Base-by-base conservation (phyloP, 2,113 vertebrate genomes). In the Tetrax tetrax region DNA sequence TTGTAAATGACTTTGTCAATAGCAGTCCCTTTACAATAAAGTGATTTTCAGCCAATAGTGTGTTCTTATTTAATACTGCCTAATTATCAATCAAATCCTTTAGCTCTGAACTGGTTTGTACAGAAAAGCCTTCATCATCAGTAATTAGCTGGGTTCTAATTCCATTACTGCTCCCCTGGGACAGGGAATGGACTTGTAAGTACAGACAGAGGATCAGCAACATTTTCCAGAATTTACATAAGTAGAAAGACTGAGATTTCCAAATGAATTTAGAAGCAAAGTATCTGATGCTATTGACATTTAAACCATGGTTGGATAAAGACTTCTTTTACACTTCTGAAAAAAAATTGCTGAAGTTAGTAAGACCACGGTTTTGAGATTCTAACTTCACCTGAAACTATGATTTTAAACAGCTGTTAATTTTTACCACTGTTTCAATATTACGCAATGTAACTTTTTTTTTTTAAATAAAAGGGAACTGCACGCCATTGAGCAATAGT, bases 361-460 rank as follows among this genome's bases (percentile, higher is more conserved):
- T 59, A 60, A 31, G 27, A 43, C 23, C 27, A 27, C 2, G 0
- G 7, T 87, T 70, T 51, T 59, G 21, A 64, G 64, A 71, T 43
- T 90, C 24, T 14, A 70, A 57, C 43, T 83, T 93, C 51, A 96
- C 38, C 27, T 43, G 20, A 59, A 90, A 35, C 20, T 57, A 17
- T 45, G 57, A 27, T 33, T 90, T 74, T 50, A 80, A 65, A 76
- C 18, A 50, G 59, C 75, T 63, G 87, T 95, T 97, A 96, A 95
- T 94, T 90, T 95, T 97, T 94, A 97, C 76, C 91, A 56, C n/a
- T 91, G 78, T 87, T 96, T 89, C 87, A 95, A 97, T 71, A 96
- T 97, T 96, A 74, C 15, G 11, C 89, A 97, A 96, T 38, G 6
- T 9, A 53, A 78, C 56, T 7, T 43, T 63, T 48, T 59, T 22